phyloP scores from a whole-genome alignment of 2,888 invertebrate species.

The Drosophila prostipennis region DNA sequence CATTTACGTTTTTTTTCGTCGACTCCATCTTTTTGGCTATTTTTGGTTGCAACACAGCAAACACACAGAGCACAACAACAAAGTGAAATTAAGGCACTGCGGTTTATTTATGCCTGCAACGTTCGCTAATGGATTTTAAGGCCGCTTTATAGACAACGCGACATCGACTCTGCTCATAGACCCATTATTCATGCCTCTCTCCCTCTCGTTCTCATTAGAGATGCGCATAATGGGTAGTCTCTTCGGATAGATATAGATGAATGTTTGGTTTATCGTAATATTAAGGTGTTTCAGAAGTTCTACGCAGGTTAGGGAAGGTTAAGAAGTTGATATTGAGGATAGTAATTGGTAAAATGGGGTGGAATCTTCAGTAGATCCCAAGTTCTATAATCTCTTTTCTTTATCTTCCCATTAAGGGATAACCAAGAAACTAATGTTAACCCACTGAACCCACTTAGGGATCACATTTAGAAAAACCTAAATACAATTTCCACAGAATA shows the following conservation, averaged over 20 bases:
- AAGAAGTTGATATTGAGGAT: neutral
- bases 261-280: constrained; percentile 10
- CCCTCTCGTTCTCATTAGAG: constrained; percentile 15
- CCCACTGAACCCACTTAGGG: constrained; percentile 30
- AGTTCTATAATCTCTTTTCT: too few species aligned
- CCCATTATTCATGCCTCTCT: constrained; percentile 60
- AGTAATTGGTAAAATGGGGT: too few species aligned
- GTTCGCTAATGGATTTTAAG: constrained; percentile 74
- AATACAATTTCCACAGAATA: constrained; percentile 32
- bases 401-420: neutral
- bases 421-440: constrained; percentile 10
- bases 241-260: neutral
- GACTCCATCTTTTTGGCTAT: constrained; percentile 57
- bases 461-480: constrained; percentile 21
- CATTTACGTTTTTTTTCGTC: constrained; percentile 50
- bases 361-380: too few species aligned
- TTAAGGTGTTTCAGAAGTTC: neutral
- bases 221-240: constrained; percentile 8
- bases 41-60: constrained; percentile 71
- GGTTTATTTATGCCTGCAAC: constrained; percentile 65
- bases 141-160: constrained; percentile 65
- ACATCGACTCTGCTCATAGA: constrained; percentile 45
- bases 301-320: constrained; percentile 8
- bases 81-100: constrained; percentile 62
- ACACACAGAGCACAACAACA: constrained; percentile 10